These are phyloP conservation scores for Diacarnus erythraeanus DNA, from an alignment of 37 sponge, comb jelly and placozoan genomes.

Conservation along the genomic window DNA sequence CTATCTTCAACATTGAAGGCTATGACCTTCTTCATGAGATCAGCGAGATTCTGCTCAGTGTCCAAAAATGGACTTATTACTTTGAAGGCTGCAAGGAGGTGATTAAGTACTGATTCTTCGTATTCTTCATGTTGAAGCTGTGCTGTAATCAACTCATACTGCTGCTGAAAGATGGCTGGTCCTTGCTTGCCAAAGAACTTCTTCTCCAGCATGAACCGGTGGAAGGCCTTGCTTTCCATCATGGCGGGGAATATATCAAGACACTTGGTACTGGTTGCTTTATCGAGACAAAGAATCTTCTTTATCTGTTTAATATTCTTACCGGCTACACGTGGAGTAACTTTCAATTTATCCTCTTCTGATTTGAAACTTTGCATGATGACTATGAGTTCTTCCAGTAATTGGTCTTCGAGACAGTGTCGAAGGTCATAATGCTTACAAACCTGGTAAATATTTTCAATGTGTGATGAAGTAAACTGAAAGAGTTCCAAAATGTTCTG, in stretches of 20 bases:
- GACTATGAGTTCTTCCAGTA: slow-evolving; percentile 2
- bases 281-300: slow-evolving; percentile 16
- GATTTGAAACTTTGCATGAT: slow-evolving; percentile 13
- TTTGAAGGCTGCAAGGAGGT: slow-evolving; percentile 76
- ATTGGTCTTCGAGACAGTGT: slow-evolving; percentile 32
- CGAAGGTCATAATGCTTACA: slow-evolving; percentile 54
- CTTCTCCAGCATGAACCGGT: slow-evolving; percentile 58
- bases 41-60: slow-evolving; percentile 29
- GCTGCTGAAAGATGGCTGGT: slow-evolving; percentile 47
- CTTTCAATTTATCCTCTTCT: slow-evolving; percentile 20
- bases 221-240: slow-evolving; percentile 50
- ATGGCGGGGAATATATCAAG: slow-evolving; percentile 52
- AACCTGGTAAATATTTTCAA: slow-evolving; percentile 43
- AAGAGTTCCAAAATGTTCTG: slow-evolving; percentile 53
- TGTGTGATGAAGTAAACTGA: slow-evolving; percentile 53
- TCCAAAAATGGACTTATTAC: slow-evolving; percentile 74
- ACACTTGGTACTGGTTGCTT: neutral
- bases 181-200: slow-evolving; percentile 51
- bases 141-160: slow-evolving; percentile 79
- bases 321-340: slow-evolving; percentile 36
- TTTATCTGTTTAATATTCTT: slow-evolving; percentile 31
- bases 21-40: slow-evolving; percentile 59
- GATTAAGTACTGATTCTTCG: slow-evolving; percentile 76
- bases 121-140: slow-evolving; percentile 84
- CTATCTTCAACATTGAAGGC: slow-evolving; percentile 31